Evolutionary conservation across 2,113 vertebrate species (phyloP).

Genomic region (Castor canadensis): DNA sequence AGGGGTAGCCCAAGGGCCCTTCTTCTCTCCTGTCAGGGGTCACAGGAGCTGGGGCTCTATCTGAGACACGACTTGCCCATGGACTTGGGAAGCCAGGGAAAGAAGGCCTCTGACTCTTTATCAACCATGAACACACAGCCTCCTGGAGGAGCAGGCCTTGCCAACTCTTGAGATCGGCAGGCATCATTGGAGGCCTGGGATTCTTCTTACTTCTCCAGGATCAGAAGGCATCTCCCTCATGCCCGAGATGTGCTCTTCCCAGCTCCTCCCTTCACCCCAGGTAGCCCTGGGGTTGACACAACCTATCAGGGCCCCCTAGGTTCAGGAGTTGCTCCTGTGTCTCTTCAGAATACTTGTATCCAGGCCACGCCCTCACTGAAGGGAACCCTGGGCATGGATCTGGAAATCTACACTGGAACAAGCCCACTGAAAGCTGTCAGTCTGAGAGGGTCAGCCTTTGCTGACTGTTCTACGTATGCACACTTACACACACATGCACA

Average conservation of each 20-base stretch:
- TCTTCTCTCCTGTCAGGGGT: neutral
- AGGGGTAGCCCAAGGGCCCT: no score
- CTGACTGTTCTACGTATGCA: neutral
- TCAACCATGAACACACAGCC: neutral
- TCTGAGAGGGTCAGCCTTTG: neutral
- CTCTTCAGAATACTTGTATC: neutral
- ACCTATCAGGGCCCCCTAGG: neutral
- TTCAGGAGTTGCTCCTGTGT: neutral
- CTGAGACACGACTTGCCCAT: neutral
- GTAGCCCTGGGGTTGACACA: fast-evolving
- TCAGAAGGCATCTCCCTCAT: neutral
- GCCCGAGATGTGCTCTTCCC: neutral
- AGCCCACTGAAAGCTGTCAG: neutral
- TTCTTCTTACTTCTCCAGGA: neutral
- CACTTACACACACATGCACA: neutral
- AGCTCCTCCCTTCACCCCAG: neutral
- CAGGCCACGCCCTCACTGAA: no score
- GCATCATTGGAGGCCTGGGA: neutral
- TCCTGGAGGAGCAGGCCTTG: neutral
- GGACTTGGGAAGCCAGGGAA: no score
- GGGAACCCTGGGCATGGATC: neutral
- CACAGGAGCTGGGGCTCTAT: neutral
- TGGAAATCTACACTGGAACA: neutral
- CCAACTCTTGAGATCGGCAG: no score
- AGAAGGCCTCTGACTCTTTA: neutral